phyloP scores from a whole-genome alignment of 1,140 invertebrate genomes.

The Panagrolaimus sp. region DNA sequence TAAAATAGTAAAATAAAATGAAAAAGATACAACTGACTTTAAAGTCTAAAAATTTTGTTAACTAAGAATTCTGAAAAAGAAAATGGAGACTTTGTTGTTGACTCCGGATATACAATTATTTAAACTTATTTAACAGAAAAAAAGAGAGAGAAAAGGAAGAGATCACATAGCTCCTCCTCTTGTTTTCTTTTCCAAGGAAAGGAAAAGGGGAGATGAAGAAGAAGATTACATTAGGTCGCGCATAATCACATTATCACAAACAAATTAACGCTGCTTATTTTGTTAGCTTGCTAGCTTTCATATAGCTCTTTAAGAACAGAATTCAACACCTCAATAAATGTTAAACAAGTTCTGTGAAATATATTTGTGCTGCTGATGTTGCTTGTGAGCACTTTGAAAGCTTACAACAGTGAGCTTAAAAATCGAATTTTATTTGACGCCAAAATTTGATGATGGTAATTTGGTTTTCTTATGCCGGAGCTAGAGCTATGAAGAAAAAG shows the following conservation, averaged over 20 bases:
- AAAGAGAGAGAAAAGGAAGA: not conserved
- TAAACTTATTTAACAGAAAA: not conserved
- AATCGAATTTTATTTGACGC: not conserved
- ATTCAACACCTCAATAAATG: no score
- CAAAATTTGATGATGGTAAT: constrained; percentile 8
- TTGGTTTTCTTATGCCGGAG: no score
- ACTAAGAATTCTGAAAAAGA: not conserved
- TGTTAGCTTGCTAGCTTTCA: no score
- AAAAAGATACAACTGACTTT: no score
- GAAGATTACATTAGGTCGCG: constrained; percentile 12
- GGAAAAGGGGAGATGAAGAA: no score
- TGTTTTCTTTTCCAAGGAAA: not conserved
- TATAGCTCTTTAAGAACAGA: no score
- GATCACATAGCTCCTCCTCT: not conserved
- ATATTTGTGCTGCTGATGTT: no score
- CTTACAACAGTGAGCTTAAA: no score
- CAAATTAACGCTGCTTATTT: constrained; percentile 10
- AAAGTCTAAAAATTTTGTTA: no score
- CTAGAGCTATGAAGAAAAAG: no score
- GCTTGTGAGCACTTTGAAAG: no score
- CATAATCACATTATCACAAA: constrained; percentile 14
- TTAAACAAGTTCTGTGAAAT: no score
- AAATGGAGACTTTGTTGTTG: constrained; percentile 1
- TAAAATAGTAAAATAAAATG: not conserved
- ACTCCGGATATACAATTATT: constrained; percentile 5